Conservation (phyloP, 2,113 vertebrate genomes). For the Sebastes schlegelii region DNA sequence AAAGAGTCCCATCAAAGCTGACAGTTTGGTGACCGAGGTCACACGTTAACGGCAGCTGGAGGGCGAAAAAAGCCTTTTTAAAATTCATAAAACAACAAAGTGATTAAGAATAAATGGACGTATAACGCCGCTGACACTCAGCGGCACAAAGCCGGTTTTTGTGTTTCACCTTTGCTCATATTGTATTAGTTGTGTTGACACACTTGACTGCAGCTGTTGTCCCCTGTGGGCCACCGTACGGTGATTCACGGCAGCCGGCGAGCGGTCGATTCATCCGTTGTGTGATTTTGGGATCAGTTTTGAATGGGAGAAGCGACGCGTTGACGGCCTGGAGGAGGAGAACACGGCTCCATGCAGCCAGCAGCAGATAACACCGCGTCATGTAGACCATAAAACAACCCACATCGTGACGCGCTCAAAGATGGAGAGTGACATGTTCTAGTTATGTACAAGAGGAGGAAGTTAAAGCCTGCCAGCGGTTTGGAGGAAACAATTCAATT, state of each 20-base stretch:
- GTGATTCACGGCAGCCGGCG: constrained; percentile 1
- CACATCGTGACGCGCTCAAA: not conserved
- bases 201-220: not conserved
- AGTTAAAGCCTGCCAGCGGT: not conserved
- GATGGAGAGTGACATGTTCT: not conserved
- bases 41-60: not conserved
- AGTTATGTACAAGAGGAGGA: not conserved
- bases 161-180: not conserved
- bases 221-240: not conserved
- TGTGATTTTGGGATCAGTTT: not conserved
- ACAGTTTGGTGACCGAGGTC: not conserved
- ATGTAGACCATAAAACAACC: not conserved
- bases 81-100: constrained; percentile 21
- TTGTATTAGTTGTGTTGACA: not conserved
- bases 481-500: not conserved
- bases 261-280: not conserved
- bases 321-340: constrained; percentile 3
- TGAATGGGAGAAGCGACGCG: constrained; percentile 4
- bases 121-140: not conserved
- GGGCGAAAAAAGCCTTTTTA: constrained; percentile 6
- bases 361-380: not conserved
- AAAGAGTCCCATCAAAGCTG: not conserved
- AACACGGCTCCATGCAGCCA: not conserved
- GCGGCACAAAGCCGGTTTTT: not conserved
- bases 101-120: constrained; percentile 27